These are phyloP conservation scores for Stenodera caucasica DNA, from an alignment of 2,888 invertebrate species.

Conservation along the genomic window DNA sequence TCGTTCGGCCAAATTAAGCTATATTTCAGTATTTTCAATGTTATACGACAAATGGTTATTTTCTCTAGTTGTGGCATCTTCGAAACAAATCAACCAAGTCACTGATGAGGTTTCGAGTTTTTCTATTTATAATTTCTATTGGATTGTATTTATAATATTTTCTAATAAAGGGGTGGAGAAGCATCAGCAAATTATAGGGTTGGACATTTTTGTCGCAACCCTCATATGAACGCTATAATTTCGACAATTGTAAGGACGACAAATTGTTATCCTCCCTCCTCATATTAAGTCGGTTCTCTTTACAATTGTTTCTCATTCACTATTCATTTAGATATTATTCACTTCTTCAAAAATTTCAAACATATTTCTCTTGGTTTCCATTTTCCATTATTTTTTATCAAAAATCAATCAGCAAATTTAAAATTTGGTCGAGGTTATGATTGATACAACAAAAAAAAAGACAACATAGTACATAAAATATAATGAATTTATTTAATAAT, in stretches of 20 bases:
- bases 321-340: too few species aligned
- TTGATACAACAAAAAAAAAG: too few species aligned
- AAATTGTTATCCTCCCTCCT: too few species aligned
- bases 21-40: constrained; percentile 13
- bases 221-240: neutral
- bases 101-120: neutral
- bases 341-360: too few species aligned
- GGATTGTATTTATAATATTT: neutral
- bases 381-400: too few species aligned
- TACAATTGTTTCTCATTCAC: too few species aligned
- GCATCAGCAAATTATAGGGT: neutral
- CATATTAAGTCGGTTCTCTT: too few species aligned
- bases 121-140: neutral
- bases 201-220: neutral
- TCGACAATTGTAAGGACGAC: neutral
- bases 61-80: neutral
- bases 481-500: constrained; percentile 53
- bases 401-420: too few species aligned
- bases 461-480: constrained; percentile 56
- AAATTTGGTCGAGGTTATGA: too few species aligned
- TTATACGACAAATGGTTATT: constrained; percentile 13
- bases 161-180: neutral
- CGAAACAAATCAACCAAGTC: neutral
- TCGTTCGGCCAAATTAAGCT: constrained; percentile 18
- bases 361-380: too few species aligned